Conservation (phyloP, 2,888 invertebrate genomes). For the Tetranychus piercei region DNA sequence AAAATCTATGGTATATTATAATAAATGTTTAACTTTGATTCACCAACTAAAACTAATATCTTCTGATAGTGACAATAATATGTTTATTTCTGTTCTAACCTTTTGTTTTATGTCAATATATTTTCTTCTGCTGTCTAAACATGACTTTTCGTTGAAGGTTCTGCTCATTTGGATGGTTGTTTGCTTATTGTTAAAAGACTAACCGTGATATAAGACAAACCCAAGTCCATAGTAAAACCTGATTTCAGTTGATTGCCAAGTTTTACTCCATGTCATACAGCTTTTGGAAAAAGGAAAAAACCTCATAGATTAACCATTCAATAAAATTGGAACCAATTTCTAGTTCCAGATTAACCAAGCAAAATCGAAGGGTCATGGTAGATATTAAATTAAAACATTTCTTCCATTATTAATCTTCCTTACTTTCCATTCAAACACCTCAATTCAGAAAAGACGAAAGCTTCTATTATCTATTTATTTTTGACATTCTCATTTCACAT, state of each 20-base stretch:
- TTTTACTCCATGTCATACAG: background rate
- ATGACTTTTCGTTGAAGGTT: background rate
- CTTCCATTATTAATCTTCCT: too few species aligned
- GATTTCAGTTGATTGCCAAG: constrained; percentile 3
- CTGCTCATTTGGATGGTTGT: background rate
- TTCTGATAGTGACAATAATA: too few species aligned
- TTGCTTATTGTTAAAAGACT: background rate
- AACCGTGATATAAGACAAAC: background rate
- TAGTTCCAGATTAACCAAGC: background rate
- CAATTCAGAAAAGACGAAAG: too few species aligned
- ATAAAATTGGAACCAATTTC: background rate
- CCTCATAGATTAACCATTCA: background rate
- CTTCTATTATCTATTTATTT: too few species aligned
- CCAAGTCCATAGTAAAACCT: background rate
- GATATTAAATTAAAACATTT: background rate
- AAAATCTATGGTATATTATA: too few species aligned
- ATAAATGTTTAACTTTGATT: too few species aligned
- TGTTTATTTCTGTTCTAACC: too few species aligned
- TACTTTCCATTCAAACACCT: too few species aligned
- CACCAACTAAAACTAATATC: too few species aligned
- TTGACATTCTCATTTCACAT: too few species aligned
- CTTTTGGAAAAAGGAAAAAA: constrained; percentile 1
- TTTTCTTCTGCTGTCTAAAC: background rate
- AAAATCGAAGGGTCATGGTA: background rate
- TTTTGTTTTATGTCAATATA: background rate